Base-by-base conservation (phyloP, 1,140 invertebrate species). In the Diorhabda elongata region DNA sequence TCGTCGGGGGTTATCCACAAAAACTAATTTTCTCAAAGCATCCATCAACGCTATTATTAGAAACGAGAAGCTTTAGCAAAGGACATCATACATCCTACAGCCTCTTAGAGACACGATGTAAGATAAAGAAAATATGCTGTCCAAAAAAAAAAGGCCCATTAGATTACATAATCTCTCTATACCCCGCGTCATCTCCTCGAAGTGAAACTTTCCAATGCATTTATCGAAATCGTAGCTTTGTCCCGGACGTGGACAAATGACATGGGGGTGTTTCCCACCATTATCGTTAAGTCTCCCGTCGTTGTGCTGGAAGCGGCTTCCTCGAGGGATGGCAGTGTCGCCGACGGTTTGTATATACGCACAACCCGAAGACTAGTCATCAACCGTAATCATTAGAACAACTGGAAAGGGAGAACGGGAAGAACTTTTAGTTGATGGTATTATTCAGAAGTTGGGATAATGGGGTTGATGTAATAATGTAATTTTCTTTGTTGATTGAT, bases 191-290 rank as follows among this genome's bases (percentile, higher is more conserved):
- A 11, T 26, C 58, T n/a, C 58, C 3, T 11, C 6, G 42, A 26
- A 60, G 26, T n/a, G 58, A 11, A 11, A 6, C 8, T 42, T 6
- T 56, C 56, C 58, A 69, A 71, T 66, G 67, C 70, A 69, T 72
- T 72, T 72, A 72, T 72, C 67, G 67, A 58, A 60, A 6, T 11
- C 58, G 42, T 66, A 7, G 59, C 44, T 26, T 57, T 71, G 70
- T 68, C 62, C 71, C 72, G 76, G 75, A 75, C 74, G 72, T 74
- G 68, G 69, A 75, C 72, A 75, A 75, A 75, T 75, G 74, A 75
- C 71, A 69, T 66, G 72, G 70, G 74, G 74, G 72, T 75, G 74
- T 72, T 69, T 67, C 68, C 58, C 61, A 64, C 70, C 71, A 75
- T 75, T 73, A 75, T 75, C 74, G 74, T 75, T 75, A 75, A 65